Conservation (phyloP, 2,888 invertebrate species). For the Parnassius mnemosyne region DNA sequence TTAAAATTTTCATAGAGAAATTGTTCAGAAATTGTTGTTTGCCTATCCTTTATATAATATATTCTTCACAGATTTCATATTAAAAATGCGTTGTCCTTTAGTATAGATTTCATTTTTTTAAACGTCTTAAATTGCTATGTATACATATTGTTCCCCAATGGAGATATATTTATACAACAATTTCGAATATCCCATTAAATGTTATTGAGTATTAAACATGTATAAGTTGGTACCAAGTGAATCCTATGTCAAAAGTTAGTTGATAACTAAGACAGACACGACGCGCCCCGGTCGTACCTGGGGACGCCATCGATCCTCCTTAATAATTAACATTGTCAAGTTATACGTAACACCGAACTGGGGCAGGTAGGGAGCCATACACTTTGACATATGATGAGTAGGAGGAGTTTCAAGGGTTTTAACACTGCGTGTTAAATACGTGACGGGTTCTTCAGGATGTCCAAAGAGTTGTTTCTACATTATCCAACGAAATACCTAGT, state of each 20-base stretch:
- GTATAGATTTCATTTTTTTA: too few species aligned
- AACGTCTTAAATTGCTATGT: too few species aligned
- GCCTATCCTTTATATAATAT: too few species aligned
- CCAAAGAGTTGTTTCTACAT: too few species aligned
- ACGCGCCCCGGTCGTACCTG: slow-evolving; percentile 31
- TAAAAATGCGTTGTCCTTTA: too few species aligned
- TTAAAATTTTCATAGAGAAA: too few species aligned
- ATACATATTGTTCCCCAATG: neutral
- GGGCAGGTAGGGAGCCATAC: slow-evolving; percentile 18
- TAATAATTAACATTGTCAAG: slow-evolving; percentile 59
- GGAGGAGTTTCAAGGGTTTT: slow-evolving; percentile 8
- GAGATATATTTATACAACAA: neutral
- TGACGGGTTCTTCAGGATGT: neutral
- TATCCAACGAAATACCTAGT: too few species aligned
- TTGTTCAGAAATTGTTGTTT: too few species aligned
- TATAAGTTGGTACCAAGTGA: slow-evolving; percentile 9
- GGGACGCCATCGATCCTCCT: slow-evolving; percentile 65
- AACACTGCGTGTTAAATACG: neutral
- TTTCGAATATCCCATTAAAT: neutral
- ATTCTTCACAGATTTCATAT: too few species aligned
- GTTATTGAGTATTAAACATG: slow-evolving; percentile 12
- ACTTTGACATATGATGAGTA: slow-evolving; percentile 6
- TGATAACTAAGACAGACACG: slow-evolving; percentile 34
- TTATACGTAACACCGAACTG: slow-evolving; percentile 35
- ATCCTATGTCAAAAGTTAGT: slow-evolving; percentile 33